phyloP scores from a whole-genome alignment of 2,113 vertebrate genomes.

The Balaeniceps rex region DNA sequence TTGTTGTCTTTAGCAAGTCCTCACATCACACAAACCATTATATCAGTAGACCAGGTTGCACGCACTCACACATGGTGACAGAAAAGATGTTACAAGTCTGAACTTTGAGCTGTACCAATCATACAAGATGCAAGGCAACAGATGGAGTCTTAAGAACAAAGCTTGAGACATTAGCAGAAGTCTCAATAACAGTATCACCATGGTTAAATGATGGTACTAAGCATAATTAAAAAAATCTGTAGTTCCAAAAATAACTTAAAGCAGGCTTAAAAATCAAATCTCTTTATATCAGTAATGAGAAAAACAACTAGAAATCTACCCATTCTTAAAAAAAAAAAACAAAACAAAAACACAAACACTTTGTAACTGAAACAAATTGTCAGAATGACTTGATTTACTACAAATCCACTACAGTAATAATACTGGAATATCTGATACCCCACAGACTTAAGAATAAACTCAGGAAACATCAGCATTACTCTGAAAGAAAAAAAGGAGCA shows the following conservation, averaged over 20 bases:
- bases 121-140: background rate
- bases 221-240: background rate
- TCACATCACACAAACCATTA: background rate
- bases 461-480: background rate
- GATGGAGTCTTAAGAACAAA: background rate
- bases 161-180: background rate
- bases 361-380: background rate
- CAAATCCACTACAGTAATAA: background rate
- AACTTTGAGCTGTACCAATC: background rate
- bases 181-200: background rate
- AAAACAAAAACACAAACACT: background rate
- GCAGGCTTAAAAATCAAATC: background rate
- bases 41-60: background rate
- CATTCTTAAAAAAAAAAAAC: background rate
- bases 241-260: background rate
- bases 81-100: background rate
- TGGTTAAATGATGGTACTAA: background rate
- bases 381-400: background rate
- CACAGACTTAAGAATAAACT: background rate
- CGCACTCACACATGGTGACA: background rate
- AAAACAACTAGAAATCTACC: background rate
- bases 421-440: background rate
- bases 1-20: background rate
- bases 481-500: background rate
- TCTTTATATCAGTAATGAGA: background rate